These are phyloP conservation scores for Cherax destructor DNA, from an alignment of 1,140 invertebrate species.

Conservation along the genomic window DNA sequence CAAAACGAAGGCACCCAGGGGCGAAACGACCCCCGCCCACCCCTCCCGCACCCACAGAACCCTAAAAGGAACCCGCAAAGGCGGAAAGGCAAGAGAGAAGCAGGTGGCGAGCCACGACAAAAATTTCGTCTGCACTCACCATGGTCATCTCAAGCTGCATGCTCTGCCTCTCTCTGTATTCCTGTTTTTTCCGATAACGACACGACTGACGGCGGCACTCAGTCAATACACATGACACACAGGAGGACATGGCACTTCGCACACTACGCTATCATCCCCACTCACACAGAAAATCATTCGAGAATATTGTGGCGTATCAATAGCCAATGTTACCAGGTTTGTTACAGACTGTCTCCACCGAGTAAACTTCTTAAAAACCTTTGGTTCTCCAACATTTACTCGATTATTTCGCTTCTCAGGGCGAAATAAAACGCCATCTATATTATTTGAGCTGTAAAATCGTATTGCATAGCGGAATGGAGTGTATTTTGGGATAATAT, in stretches of 20 bases:
- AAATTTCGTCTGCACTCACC: conserved; percentile 38
- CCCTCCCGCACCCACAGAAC: neutral
- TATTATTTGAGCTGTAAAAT: neutral
- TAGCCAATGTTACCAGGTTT: neutral
- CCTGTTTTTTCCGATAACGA: conserved; percentile 1
- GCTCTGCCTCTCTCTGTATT: neutral
- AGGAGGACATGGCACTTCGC: conserved; percentile 19
- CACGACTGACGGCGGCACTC: conserved; percentile 1
- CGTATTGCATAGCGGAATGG: neutral
- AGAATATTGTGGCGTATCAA: conserved; percentile 32
- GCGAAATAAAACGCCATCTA: neutral
- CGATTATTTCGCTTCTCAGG: neutral
- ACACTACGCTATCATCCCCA: neutral
- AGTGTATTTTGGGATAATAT: neutral
- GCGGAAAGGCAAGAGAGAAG: neutral
- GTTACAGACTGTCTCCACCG: conserved; percentile 6
- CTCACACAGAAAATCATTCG: conserved; percentile 7
- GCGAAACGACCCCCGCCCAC: neutral
- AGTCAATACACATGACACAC: conserved; percentile 11
- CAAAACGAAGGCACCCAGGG: neutral
- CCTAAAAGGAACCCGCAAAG: neutral
- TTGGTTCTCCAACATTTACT: neutral
- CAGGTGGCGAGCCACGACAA: neutral
- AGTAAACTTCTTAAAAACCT: neutral
- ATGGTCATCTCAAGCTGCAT: neutral